These are phyloP conservation scores for Spilarctia lutea DNA, from an alignment of 2,888 invertebrate genomes.

Conservation along the genomic window DNA sequence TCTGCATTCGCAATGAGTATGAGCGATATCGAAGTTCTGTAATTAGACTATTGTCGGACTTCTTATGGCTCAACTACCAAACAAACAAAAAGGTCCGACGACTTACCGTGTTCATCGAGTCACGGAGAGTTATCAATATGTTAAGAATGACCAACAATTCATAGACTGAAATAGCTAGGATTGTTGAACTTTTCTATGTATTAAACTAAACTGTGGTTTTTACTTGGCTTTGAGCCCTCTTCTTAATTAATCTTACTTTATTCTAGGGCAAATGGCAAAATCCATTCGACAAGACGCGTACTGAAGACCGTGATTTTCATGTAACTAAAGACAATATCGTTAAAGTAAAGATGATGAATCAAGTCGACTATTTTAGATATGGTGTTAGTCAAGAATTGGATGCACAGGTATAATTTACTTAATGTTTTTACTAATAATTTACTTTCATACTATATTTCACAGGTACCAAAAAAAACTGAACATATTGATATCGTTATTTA, in stretches of 20 bases:
- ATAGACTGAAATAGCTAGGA: too few species aligned
- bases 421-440: not conserved
- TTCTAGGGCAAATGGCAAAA: slow-evolving; percentile 88
- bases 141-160: too few species aligned
- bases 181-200: too few species aligned
- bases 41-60: too few species aligned
- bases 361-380: slow-evolving; percentile 76
- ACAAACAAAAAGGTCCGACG: too few species aligned
- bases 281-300: slow-evolving; percentile 86
- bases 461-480: not conserved
- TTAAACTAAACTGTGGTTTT: too few species aligned
- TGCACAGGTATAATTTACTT: slow-evolving; percentile 65
- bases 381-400: slow-evolving; percentile 67
- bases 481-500: not conserved
- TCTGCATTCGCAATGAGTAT: too few species aligned
- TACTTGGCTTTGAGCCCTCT: not conserved
- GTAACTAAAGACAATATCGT: slow-evolving; percentile 82
- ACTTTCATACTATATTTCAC: not conserved
- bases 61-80: too few species aligned
- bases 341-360: slow-evolving; percentile 90
- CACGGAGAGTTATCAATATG: too few species aligned
- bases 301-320: slow-evolving; percentile 88
- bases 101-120: too few species aligned
- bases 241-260: slow-evolving; percentile 10
- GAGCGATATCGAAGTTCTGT: too few species aligned